These are phyloP conservation scores for Phenganax marumi DNA, from an alignment of 92 coral and sea anemone species.

Conservation along the genomic window DNA sequence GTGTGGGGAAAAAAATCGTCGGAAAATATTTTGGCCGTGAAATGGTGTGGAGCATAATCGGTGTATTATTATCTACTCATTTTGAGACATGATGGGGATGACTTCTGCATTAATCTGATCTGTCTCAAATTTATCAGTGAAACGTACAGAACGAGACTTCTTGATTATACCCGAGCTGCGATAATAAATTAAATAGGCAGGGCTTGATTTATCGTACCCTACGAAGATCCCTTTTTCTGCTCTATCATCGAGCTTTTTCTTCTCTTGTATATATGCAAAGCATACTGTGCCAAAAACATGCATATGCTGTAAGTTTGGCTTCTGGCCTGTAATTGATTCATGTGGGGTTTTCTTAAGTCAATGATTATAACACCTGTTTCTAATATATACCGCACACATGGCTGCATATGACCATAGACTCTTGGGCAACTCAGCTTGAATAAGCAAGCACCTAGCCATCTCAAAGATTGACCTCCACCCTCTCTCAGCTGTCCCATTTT, in stretches of 20 bases:
- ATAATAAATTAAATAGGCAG: slow-evolving; percentile 51
- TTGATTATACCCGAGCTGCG: slow-evolving; percentile 22
- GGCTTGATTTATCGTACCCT: slow-evolving; percentile 59
- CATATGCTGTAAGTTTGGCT: background rate
- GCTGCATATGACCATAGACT: slow-evolving; percentile 15
- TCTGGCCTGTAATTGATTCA: slow-evolving; percentile 5
- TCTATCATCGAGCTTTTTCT: background rate
- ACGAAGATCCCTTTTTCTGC: slow-evolving; percentile 11
- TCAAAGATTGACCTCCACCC: too few relatives aligned
- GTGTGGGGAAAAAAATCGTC: too few relatives aligned
- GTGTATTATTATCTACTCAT: too few relatives aligned
- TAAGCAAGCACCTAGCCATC: background rate
- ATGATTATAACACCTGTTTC: slow-evolving; percentile 56
- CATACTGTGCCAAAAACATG: slow-evolving; percentile 6
- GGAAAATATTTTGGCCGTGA: too few relatives aligned
- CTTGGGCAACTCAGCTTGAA: background rate
- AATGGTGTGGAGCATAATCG: too few relatives aligned
- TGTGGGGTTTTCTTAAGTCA: slow-evolving; percentile 48
- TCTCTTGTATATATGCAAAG: background rate
- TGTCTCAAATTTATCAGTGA: slow-evolving; percentile 6
- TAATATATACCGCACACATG: slow-evolving; percentile 51
- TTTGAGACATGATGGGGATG: too few relatives aligned
- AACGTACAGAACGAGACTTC: background rate
- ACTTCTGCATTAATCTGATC: too few relatives aligned
- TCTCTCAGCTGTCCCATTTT: too few relatives aligned